phyloP scores from a whole-genome alignment of 2,797 vertebrate species.

The Rhincodon typus region DNA sequence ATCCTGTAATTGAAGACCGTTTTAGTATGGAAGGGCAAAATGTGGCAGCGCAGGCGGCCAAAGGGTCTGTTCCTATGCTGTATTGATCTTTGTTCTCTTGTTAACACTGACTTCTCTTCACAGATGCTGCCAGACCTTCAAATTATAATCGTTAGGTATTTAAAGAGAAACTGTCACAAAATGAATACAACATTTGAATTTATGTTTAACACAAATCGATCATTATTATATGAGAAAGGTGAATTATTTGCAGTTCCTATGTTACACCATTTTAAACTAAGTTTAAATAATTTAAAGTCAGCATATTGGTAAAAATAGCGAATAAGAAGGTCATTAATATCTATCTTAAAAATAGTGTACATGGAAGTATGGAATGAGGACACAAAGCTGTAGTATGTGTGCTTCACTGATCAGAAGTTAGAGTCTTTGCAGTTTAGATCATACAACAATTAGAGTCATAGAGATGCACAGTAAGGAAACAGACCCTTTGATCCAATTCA shows the following conservation, averaged over 20 bases:
- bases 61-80: too few relatives aligned
- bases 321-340: not conserved
- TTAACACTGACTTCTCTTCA: too few relatives aligned
- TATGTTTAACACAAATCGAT: not conserved
- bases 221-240: not conserved
- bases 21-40: too few relatives aligned
- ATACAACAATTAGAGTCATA: not conserved
- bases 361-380: not conserved
- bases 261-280: not conserved
- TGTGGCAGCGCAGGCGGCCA: too few relatives aligned
- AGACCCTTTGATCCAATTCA: too few relatives aligned
- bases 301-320: not conserved
- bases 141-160: not conserved
- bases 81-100: too few relatives aligned
- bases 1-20: too few relatives aligned
- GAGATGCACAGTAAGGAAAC: too few relatives aligned
- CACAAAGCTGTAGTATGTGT: not conserved
- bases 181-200: not conserved
- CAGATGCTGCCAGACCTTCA: not conserved
- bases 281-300: not conserved
- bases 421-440: not conserved
- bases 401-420: not conserved
- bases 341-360: not conserved
- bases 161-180: not conserved
- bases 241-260: not conserved